A percentile compares a stretch with the other conserved stretches of the same genome.
phyloP scores from a whole-genome alignment of 1,140 invertebrate genomes.

The Tachypleus tridentatus region DNA sequence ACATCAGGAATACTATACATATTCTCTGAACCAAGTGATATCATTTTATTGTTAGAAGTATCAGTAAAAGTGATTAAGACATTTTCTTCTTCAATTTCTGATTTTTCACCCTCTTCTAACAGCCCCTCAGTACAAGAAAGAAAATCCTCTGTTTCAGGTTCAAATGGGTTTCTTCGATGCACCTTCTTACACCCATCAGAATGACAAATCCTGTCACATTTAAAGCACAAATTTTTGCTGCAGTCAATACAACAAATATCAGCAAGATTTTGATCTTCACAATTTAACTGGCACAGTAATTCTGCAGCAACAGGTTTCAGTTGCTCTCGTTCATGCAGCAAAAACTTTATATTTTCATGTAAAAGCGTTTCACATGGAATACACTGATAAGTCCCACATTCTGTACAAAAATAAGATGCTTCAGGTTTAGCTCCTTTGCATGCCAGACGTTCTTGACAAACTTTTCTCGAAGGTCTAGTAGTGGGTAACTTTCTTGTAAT shows the following conservation, averaged over 20 bases:
- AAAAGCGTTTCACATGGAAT: slow-evolving; percentile 31
- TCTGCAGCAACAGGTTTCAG: slow-evolving; percentile 26
- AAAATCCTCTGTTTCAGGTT: slow-evolving; percentile 10
- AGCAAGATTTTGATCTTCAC: slow-evolving; percentile 31
- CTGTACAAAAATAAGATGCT: slow-evolving; percentile 30
- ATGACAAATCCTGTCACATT: slow-evolving; percentile 31
- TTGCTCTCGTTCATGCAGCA: slow-evolving; percentile 29
- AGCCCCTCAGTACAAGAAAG: slow-evolving; percentile 15
- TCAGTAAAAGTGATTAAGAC: no score
- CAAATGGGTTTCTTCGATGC: slow-evolving; percentile 17
- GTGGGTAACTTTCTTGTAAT: background rate
- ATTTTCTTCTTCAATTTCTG: no score
- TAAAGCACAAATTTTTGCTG: slow-evolving; percentile 30
- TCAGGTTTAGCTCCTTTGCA: slow-evolving; percentile 21
- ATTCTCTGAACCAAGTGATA: no score
- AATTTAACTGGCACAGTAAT: slow-evolving; percentile 31
- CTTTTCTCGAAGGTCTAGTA: slow-evolving; percentile 12
- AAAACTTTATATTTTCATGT: slow-evolving; percentile 30
- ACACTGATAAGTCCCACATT: slow-evolving; percentile 35
- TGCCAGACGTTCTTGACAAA: slow-evolving; percentile 21
- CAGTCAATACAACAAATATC: slow-evolving; percentile 33
- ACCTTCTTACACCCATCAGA: slow-evolving; percentile 11
- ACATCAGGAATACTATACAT: no score
- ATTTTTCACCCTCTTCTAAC: no score
- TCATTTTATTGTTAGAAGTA: no score